Conservation (phyloP, 2,113 vertebrate species). For the Rafetus swinhoei region DNA sequence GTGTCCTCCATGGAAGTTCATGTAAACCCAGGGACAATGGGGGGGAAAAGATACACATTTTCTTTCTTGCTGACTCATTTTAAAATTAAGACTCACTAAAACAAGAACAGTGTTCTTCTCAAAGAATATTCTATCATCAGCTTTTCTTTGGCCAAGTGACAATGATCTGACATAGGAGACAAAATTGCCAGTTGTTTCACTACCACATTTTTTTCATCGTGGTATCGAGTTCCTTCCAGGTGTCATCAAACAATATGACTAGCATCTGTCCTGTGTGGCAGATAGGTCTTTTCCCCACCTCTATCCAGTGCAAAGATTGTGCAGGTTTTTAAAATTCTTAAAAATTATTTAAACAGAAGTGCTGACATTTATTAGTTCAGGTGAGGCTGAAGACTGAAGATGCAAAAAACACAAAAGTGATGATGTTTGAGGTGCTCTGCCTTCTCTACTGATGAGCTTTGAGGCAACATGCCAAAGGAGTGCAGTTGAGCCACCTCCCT, state of each 20-base stretch:
- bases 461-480: constrained; percentile 17
- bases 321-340: constrained; percentile 42
- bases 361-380: not conserved
- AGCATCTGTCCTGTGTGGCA: constrained; percentile 46
- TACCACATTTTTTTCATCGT: not conserved
- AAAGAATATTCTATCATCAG: not conserved
- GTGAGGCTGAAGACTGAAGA: not conserved
- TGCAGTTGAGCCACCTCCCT: not conserved
- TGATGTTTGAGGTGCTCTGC: not conserved
- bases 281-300: not conserved
- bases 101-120: not conserved
- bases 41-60: not conserved
- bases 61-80: not conserved
- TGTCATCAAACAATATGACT: not conserved
- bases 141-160: constrained; percentile 7
- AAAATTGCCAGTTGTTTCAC: not conserved
- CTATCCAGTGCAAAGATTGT: not conserved
- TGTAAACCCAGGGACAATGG: not conserved
- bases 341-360: constrained; percentile 37
- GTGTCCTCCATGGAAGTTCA: not conserved
- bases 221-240: not conserved
- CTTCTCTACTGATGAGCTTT: not conserved
- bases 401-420: not conserved
- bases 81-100: not conserved
- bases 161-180: not conserved